phyloP scores from a whole-genome alignment of 2,888 invertebrate species.

The Tanytarsus gracilentus region DNA sequence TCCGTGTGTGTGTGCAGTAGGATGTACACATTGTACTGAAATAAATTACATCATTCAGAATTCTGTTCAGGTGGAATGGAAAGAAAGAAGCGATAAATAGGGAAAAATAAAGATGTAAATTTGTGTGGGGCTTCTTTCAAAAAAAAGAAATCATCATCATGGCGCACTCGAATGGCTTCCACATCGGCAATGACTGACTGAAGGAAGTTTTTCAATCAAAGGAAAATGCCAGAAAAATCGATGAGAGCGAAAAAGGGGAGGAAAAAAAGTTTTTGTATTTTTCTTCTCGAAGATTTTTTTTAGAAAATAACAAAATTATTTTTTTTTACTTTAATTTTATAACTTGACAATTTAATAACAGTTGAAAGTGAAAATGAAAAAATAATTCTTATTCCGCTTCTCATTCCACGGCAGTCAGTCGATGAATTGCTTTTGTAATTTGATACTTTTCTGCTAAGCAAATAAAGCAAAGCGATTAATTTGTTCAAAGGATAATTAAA shows the following conservation, averaged over 20 bases:
- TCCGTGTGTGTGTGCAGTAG: too few relatives aligned
- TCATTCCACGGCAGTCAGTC: not conserved
- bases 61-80: constrained; percentile 15
- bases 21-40: not conserved
- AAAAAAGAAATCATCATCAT: constrained; percentile 10
- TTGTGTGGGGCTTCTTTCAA: not conserved
- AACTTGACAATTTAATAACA: too few relatives aligned
- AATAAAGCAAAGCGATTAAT: not conserved
- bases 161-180: not conserved
- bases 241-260: too few relatives aligned
- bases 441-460: not conserved
- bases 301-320: too few relatives aligned
- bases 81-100: constrained; percentile 2
- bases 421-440: not conserved
- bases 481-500: not conserved
- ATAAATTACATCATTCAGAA: not conserved
- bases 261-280: too few relatives aligned
- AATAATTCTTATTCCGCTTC: too few relatives aligned
- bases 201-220: not conserved
- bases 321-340: too few relatives aligned
- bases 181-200: not conserved
- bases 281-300: too few relatives aligned
- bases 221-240: not conserved
- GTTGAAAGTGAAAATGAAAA: too few relatives aligned
- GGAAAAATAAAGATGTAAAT: not conserved